A percentile compares a stretch with the other conserved stretches of the same genome.
Conservation (phyloP, 1,140 invertebrate species). For the Procambarus clarkii region DNA sequence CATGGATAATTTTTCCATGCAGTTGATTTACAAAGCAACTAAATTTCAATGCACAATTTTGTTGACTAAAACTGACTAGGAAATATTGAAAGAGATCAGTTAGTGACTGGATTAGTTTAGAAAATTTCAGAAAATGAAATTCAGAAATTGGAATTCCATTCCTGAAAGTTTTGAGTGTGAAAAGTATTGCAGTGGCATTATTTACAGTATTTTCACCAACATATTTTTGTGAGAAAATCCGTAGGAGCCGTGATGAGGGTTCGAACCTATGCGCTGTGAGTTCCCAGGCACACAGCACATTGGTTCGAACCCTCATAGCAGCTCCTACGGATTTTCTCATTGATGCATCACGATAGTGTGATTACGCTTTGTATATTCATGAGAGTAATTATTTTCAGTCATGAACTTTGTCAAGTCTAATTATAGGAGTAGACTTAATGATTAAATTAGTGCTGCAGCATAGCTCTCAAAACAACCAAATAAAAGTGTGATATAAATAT, state of each 20-base stretch:
- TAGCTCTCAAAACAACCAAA: no score
- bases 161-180: background rate
- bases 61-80: background rate
- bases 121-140: background rate
- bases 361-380: background rate
- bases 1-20: background rate
- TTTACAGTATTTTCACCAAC: background rate
- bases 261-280: no score
- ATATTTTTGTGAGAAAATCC: background rate
- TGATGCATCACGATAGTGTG: no score
- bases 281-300: no score
- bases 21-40: background rate
- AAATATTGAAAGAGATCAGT: background rate
- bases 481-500: no score
- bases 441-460: no score
- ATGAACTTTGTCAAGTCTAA: background rate
- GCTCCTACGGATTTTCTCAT: no score
- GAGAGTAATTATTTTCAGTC: background rate
- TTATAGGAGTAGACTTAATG: background rate
- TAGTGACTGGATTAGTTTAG: background rate
- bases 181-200: background rate
- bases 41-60: background rate
- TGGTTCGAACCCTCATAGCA: no score
- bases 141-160: background rate
- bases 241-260: no score